Evolutionary conservation across 2,888 invertebrate species (phyloP).

Genomic region (Hirtodrosophila confusa): DNA sequence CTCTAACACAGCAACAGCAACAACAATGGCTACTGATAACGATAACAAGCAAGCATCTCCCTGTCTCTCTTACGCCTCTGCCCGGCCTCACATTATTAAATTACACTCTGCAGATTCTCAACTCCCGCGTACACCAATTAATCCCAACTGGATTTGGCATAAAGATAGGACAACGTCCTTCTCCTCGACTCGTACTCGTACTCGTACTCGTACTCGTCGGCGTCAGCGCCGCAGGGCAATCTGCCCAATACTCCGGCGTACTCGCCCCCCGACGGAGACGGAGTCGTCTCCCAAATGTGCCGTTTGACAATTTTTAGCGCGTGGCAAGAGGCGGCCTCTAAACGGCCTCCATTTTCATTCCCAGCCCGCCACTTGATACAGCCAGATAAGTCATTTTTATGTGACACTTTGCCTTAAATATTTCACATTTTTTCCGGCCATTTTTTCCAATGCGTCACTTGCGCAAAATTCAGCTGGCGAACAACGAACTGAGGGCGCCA

Average conservation of each 20-base stretch:
- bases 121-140: constrained; percentile 67
- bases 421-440: constrained; percentile 79
- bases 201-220: constrained; percentile 22
- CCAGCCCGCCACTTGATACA: constrained; percentile 77
- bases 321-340: constrained; percentile 58
- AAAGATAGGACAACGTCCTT: constrained; percentile 70
- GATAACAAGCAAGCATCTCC: constrained; percentile 40
- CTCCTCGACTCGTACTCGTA: constrained; percentile 33
- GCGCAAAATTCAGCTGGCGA: constrained; percentile 14
- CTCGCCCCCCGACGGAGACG: background rate
- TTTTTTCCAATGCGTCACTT: constrained; percentile 44
- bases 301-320: constrained; percentile 73
- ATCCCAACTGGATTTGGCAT: constrained; percentile 79
- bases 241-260: constrained; percentile 39
- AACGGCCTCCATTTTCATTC: constrained; percentile 47
- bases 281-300: constrained; percentile 49
- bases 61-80: background rate
- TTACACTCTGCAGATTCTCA: constrained; percentile 68
- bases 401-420: constrained; percentile 82
- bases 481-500: constrained; percentile 33
- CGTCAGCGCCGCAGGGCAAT: constrained; percentile 58
- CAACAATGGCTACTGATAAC: constrained; percentile 57
- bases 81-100: constrained; percentile 68
- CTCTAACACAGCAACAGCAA: constrained; percentile 23
- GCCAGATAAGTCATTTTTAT: constrained; percentile 83